Percentiles rank a stretch among this genome's conserved stretches.
Conservation (phyloP, 2,113 vertebrate genomes). For the Scomber scombrus region DNA sequence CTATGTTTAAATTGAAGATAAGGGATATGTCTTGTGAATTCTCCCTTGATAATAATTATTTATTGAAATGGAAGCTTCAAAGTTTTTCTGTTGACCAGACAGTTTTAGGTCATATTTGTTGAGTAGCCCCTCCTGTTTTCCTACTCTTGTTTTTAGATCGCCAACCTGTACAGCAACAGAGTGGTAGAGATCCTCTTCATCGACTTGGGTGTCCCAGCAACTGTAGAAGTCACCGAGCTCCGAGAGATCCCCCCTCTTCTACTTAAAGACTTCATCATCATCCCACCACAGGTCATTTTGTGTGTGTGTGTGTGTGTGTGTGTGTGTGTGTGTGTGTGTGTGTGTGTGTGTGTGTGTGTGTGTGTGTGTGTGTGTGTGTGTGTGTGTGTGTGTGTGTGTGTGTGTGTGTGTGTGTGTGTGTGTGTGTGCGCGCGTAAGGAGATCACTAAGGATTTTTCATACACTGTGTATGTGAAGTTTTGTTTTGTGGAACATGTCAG, state of each 20-base stretch:
- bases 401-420: background rate
- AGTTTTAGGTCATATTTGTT: background rate
- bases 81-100: background rate
- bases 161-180: constrained; percentile 88
- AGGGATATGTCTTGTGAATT: too few species aligned
- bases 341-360: background rate
- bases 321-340: background rate
- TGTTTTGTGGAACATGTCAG: background rate
- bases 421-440: too few species aligned
- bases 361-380: background rate
- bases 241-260: constrained; percentile 90
- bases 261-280: constrained; percentile 85
- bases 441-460: too few species aligned
- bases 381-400: background rate
- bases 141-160: constrained; percentile 84
- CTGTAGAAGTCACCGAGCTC: constrained; percentile 93
- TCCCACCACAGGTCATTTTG: constrained; percentile 93
- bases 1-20: too few species aligned
- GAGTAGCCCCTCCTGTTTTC: background rate
- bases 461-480: background rate
- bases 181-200: constrained; percentile 91
- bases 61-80: too few species aligned
- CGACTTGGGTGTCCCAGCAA: constrained; percentile 89
- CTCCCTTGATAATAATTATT: too few species aligned
- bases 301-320: background rate